Evolutionary conservation across 2,888 invertebrate species (phyloP).

Genomic region (Noctua fimbriata): DNA sequence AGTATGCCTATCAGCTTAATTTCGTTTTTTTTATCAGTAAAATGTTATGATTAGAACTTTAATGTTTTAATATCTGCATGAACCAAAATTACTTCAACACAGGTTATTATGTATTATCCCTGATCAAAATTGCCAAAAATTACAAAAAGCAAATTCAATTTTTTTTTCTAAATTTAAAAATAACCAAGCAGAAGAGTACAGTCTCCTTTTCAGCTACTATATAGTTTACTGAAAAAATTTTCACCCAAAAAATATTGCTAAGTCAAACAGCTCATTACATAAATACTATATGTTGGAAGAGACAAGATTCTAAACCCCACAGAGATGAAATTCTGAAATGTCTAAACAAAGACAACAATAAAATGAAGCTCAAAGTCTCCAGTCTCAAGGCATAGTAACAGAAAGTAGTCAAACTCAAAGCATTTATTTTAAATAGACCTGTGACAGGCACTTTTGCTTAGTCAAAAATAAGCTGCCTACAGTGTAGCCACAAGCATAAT

Average conservation of each 20-base stretch:
- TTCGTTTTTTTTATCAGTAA: slow-evolving; percentile 37
- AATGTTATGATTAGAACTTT: slow-evolving; percentile 23
- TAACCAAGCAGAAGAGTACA: background rate
- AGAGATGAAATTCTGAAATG: background rate
- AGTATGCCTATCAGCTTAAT: slow-evolving; percentile 41
- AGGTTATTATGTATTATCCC: slow-evolving; percentile 13
- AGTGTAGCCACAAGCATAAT: too few species aligned
- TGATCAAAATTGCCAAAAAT: background rate
- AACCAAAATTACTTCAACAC: background rate
- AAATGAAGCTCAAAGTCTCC: too few species aligned
- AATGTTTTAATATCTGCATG: slow-evolving; percentile 14
- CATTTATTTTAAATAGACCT: too few species aligned
- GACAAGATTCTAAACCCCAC: background rate
- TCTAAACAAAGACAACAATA: too few species aligned
- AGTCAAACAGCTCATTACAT: background rate
- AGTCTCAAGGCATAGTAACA: too few species aligned
- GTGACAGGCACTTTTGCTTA: too few species aligned
- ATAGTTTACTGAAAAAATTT: background rate
- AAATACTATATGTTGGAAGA: background rate
- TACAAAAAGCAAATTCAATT: background rate
- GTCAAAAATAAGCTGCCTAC: too few species aligned
- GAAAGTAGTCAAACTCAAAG: too few species aligned
- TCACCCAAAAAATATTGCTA: background rate
- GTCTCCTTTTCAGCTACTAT: background rate
- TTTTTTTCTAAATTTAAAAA: background rate